Conservation (phyloP, 2,888 invertebrate genomes). For the Galeruca laticollis region DNA sequence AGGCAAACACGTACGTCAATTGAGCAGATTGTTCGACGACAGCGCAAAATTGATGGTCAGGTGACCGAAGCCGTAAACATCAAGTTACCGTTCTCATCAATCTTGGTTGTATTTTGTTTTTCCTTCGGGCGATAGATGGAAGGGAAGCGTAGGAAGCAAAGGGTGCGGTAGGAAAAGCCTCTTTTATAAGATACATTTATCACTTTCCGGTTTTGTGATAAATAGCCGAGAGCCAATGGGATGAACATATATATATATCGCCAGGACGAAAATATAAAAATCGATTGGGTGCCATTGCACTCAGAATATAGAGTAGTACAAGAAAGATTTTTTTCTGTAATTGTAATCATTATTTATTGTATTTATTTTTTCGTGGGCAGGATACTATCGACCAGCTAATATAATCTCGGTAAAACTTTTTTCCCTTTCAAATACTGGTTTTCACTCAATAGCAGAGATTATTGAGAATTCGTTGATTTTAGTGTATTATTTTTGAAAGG, state of each 20-base stretch:
- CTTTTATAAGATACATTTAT: constrained; percentile 35
- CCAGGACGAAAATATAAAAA: not conserved
- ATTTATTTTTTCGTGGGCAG: too few species aligned
- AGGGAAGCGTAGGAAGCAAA: not conserved
- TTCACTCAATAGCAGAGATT: too few species aligned
- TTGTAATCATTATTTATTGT: too few species aligned
- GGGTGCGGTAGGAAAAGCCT: constrained; percentile 9
- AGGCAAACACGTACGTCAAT: constrained; percentile 24
- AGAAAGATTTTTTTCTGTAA: too few species aligned
- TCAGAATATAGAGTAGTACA: too few species aligned
- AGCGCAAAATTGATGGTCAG: constrained; percentile 27
- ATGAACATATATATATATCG: not conserved
- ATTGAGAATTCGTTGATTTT: too few species aligned
- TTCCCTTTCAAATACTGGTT: too few species aligned
- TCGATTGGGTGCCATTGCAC: too few species aligned
- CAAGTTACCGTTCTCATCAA: constrained; percentile 42
- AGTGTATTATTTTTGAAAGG: too few species aligned
- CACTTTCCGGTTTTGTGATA: constrained; percentile 32
- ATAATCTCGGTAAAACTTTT: too few species aligned
- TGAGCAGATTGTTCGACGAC: constrained; percentile 24
- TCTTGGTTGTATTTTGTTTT: constrained; percentile 42
- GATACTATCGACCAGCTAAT: too few species aligned
- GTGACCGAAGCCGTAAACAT: constrained; percentile 34
- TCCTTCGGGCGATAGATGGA: not conserved
- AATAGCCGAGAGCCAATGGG: constrained; percentile 19